These are phyloP conservation scores for Drosophila nigrodunni DNA, from an alignment of 1,140 invertebrate genomes.

Conservation along the genomic window DNA sequence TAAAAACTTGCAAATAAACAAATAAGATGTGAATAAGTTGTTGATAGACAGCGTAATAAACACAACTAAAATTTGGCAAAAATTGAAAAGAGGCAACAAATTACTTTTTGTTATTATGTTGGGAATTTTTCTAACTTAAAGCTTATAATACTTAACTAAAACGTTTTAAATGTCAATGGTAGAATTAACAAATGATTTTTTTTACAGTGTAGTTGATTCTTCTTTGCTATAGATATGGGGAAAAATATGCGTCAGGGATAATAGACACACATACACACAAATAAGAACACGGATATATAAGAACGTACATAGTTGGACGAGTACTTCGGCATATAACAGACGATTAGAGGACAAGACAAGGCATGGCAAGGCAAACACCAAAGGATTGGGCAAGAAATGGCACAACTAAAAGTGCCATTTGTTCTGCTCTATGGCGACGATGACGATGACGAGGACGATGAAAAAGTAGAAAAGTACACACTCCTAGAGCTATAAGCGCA, in stretches of 20 bases:
- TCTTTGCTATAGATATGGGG: constrained; percentile 12
- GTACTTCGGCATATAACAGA: neutral
- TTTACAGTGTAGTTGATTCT: neutral
- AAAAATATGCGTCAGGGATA: constrained; percentile 30
- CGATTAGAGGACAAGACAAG: neutral
- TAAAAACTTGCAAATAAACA: too few relatives aligned
- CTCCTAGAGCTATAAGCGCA: constrained; percentile 34
- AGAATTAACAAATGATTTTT: too few relatives aligned
- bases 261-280: constrained; percentile 6
- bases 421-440: constrained; percentile 12
- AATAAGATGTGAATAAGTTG: too few relatives aligned
- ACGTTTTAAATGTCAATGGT: too few relatives aligned
- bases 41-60: too few relatives aligned
- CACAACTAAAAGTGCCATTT: constrained; percentile 18
- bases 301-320: neutral
- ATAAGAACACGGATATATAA: constrained; percentile 3
- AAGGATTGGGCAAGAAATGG: constrained; percentile 12
- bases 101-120: too few relatives aligned
- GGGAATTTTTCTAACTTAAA: too few relatives aligned
- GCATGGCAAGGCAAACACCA: neutral
- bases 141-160: too few relatives aligned
- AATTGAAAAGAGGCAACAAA: too few relatives aligned
- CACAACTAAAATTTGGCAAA: too few relatives aligned
- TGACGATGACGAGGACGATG: neutral
- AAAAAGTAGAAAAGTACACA: too few relatives aligned